phyloP scores from a whole-genome alignment of 2,888 invertebrate genomes.

The Leucoma salicis region DNA sequence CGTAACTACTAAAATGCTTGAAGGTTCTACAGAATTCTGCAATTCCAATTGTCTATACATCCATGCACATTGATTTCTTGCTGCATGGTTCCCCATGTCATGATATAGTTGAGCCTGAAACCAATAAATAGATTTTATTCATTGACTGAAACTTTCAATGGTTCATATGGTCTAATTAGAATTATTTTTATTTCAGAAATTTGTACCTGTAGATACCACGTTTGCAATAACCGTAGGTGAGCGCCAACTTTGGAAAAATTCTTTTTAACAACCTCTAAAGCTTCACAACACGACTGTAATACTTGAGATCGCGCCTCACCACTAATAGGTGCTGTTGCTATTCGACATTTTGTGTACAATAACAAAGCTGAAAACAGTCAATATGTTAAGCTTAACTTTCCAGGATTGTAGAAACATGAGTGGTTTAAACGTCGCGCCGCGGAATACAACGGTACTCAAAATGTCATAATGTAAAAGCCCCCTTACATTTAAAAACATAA shows the following conservation, averaged over 20 bases:
- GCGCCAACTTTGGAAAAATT: constrained; percentile 90
- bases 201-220: constrained; percentile 86
- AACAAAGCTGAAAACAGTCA: constrained; percentile 81
- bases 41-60: constrained; percentile 90
- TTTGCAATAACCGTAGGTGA: constrained; percentile 87
- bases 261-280: constrained; percentile 85
- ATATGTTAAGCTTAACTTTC: too few species aligned
- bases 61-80: constrained; percentile 91
- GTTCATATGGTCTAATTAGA: too few species aligned
- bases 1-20: constrained; percentile 77
- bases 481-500: too few species aligned
- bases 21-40: constrained; percentile 84
- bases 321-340: constrained; percentile 83
- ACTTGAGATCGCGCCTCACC: constrained; percentile 74
- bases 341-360: constrained; percentile 89
- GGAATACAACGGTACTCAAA: too few species aligned
- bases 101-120: constrained; percentile 88
- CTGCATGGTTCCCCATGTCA: constrained; percentile 85
- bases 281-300: constrained; percentile 81
- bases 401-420: too few species aligned
- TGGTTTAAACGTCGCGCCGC: too few species aligned
- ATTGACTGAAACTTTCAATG: neutral
- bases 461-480: too few species aligned
- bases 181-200: too few species aligned
- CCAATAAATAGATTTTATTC: constrained; percentile 3